phyloP scores from a whole-genome alignment of 2,888 invertebrate genomes.

The Epinotia demarniana region DNA sequence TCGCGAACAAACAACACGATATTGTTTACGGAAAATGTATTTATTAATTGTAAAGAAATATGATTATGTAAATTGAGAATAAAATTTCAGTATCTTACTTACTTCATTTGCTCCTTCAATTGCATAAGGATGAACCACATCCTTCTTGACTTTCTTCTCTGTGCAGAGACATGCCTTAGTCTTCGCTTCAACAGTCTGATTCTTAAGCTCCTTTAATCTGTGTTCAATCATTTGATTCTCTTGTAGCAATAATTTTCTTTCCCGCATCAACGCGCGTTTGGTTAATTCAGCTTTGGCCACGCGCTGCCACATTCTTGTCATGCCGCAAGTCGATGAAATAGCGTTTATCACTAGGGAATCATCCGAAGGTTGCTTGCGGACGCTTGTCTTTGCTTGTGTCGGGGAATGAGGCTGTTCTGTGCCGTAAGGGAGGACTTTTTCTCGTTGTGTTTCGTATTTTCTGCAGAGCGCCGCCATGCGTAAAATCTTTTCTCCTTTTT shows the following conservation, averaged over 20 bases:
- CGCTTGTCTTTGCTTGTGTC: slow-evolving; percentile 55
- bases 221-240: slow-evolving; percentile 66
- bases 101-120: slow-evolving; percentile 66
- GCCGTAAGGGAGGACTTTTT: slow-evolving; percentile 78
- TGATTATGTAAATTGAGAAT: slow-evolving; percentile 16
- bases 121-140: slow-evolving; percentile 57
- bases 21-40: slow-evolving; percentile 43
- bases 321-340: slow-evolving; percentile 66
- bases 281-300: slow-evolving; percentile 73
- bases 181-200: slow-evolving; percentile 56
- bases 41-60: slow-evolving; percentile 39
- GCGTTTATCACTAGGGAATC: slow-evolving; percentile 69
- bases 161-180: slow-evolving; percentile 61
- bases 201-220: slow-evolving; percentile 57
- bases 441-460: slow-evolving; percentile 83
- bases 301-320: slow-evolving; percentile 75
- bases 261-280: slow-evolving; percentile 68
- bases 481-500: slow-evolving; percentile 81
- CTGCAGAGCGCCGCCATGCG: slow-evolving; percentile 81
- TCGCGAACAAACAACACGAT: slow-evolving; percentile 40
- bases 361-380: slow-evolving; percentile 62
- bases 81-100: slow-evolving; percentile 45
- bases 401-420: slow-evolving; percentile 61
- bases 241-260: slow-evolving; percentile 68
- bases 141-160: slow-evolving; percentile 47